These are phyloP conservation scores for Uromys caudimaculatus DNA, from an alignment of 2,797 vertebrate species.

Conservation along the genomic window DNA sequence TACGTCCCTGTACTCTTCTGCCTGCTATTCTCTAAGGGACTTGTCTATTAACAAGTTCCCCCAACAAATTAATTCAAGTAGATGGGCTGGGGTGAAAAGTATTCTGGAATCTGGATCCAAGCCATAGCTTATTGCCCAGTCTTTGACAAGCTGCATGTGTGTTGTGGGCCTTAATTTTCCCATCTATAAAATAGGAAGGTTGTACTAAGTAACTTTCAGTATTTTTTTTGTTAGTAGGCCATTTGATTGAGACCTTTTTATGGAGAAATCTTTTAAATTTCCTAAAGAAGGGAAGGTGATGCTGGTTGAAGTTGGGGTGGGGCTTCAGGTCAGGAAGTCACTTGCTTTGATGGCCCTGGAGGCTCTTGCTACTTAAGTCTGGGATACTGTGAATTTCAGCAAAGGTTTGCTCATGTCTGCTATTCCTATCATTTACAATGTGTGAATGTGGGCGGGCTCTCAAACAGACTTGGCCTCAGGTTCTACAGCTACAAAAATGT, in stretches of 20 bases:
- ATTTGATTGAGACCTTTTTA: neutral
- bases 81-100: too few relatives aligned
- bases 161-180: neutral
- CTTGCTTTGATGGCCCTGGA: neutral
- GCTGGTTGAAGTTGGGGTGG: neutral
- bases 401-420: neutral
- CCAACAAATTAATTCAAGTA: neutral
- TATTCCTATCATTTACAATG: neutral
- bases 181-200: neutral
- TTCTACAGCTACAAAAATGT: neutral
- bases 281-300: neutral
- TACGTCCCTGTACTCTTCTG: neutral
- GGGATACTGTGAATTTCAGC: neutral
- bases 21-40: neutral
- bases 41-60: neutral
- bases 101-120: neutral
- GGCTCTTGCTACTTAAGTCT: accelerated
- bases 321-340: neutral
- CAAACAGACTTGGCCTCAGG: neutral
- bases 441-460: neutral
- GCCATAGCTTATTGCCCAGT: neutral
- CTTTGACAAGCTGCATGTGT: neutral
- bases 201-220: neutral
- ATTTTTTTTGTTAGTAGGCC: neutral
- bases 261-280: neutral